phyloP scores from a whole-genome alignment of 2,113 vertebrate genomes.

The Cacatua alba region DNA sequence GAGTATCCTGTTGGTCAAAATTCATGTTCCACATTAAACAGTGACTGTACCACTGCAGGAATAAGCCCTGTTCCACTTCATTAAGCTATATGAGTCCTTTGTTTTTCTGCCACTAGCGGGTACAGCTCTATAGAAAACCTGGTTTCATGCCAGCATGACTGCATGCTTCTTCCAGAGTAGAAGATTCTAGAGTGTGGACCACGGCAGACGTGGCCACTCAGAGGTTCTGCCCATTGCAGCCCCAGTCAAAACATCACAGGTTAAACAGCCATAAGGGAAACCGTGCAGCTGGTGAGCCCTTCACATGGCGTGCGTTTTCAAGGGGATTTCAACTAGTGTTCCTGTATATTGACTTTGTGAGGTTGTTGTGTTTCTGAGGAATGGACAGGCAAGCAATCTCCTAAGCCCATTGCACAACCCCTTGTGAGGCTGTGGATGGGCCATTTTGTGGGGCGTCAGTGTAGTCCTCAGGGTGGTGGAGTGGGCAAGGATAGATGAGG shows the following conservation, averaged over 20 bases:
- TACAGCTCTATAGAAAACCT: neutral
- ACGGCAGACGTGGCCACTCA: neutral
- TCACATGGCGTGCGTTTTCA: neutral
- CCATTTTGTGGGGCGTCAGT: rapidly evolving
- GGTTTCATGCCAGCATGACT: rapidly evolving
- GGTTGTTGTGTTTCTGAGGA: neutral
- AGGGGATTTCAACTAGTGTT: neutral
- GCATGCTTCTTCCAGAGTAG: neutral
- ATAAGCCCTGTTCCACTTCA: neutral
- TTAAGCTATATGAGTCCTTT: neutral
- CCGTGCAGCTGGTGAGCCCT: neutral
- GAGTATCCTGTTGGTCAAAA: neutral
- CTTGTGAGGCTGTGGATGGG: rapidly evolving
- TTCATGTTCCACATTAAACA: neutral
- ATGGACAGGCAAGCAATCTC: neutral
- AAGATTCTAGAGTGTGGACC: neutral
- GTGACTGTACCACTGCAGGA: neutral
- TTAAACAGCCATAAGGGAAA: neutral
- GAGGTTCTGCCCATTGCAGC: neutral
- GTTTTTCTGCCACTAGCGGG: neutral
- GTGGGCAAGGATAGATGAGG: rapidly evolving
- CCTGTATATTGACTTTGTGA: neutral
- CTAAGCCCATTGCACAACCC: neutral
- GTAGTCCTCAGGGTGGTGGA: neutral
- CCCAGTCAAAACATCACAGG: rapidly evolving